Evolutionary conservation across 2,888 invertebrate species (phyloP).

Genomic region (Ceraclea dissimilis): DNA sequence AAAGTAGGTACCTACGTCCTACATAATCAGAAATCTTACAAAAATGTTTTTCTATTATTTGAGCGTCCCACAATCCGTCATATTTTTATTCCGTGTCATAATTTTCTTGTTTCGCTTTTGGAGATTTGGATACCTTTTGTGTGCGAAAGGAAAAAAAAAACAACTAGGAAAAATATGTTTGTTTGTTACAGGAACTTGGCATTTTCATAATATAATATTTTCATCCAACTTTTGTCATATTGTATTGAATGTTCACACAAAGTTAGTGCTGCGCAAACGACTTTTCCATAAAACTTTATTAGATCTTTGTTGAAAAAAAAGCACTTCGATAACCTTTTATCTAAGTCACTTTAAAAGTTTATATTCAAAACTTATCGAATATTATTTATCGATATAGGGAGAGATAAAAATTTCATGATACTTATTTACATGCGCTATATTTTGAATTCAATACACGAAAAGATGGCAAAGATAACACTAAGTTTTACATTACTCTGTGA

Average conservation of each 20-base stretch:
- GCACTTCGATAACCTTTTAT: background rate
- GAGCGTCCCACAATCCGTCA: too few species aligned
- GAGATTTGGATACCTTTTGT: background rate
- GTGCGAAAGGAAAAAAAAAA: background rate
- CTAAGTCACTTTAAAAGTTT: slow-evolving; percentile 2
- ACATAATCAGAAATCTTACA: too few species aligned
- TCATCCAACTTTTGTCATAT: slow-evolving; percentile 1
- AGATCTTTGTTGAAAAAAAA: background rate
- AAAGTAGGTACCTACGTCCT: too few species aligned
- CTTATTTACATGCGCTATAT: background rate
- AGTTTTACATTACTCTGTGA: too few species aligned
- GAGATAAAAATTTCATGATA: background rate
- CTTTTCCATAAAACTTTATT: slow-evolving; percentile 2
- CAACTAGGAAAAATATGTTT: background rate
- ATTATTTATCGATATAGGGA: background rate
- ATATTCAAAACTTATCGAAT: slow-evolving; percentile 2
- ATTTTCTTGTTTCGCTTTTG: background rate
- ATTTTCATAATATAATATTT: background rate
- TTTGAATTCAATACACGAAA: background rate
- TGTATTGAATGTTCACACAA: background rate
- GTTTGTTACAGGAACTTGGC: background rate
- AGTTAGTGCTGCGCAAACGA: slow-evolving; percentile 1
- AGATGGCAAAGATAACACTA: too few species aligned
- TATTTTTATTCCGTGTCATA: too few species aligned
- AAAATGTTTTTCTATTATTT: too few species aligned